These are phyloP conservation scores for Zaprionus lineosus DNA, from an alignment of 2,888 invertebrate genomes.

Conservation along the genomic window DNA sequence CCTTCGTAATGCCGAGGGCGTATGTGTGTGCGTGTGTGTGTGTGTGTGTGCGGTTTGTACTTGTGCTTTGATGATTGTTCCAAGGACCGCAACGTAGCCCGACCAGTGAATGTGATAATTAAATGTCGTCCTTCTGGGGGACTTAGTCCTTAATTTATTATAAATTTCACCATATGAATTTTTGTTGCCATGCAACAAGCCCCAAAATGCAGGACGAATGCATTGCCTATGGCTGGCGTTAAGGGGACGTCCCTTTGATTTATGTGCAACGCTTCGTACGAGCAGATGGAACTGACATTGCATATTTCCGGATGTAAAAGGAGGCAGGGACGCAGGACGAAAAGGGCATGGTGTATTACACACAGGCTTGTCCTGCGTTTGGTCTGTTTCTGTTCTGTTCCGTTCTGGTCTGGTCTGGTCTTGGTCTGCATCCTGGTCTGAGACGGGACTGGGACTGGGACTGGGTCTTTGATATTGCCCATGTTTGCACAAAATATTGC, in stretches of 20 bases:
- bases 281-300: constrained; percentile 72
- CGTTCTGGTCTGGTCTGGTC: too few relatives aligned
- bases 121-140: constrained; percentile 60
- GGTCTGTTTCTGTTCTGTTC: too few relatives aligned
- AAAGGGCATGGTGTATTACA: background rate
- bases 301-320: constrained; percentile 50
- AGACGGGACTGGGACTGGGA: constrained; percentile 9
- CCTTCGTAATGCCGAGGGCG: constrained; percentile 9
- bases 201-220: constrained; percentile 20
- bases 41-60: constrained; percentile 4
- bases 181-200: constrained; percentile 15
- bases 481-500: constrained; percentile 78
- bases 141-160: constrained; percentile 69
- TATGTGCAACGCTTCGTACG: constrained; percentile 54
- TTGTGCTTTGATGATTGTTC: constrained; percentile 34
- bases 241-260: constrained; percentile 51
- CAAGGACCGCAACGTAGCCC: constrained; percentile 3
- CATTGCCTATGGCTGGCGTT: constrained; percentile 15
- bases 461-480: constrained; percentile 34
- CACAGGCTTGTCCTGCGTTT: too few relatives aligned
- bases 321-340: background rate
- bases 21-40: constrained; percentile 2
- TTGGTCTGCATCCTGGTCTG: background rate
- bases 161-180: constrained; percentile 46
- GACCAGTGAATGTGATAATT: constrained; percentile 65